Evolutionary conservation across 2,888 invertebrate species (phyloP).

Genomic region (Xanthorhoe spadicearia): DNA sequence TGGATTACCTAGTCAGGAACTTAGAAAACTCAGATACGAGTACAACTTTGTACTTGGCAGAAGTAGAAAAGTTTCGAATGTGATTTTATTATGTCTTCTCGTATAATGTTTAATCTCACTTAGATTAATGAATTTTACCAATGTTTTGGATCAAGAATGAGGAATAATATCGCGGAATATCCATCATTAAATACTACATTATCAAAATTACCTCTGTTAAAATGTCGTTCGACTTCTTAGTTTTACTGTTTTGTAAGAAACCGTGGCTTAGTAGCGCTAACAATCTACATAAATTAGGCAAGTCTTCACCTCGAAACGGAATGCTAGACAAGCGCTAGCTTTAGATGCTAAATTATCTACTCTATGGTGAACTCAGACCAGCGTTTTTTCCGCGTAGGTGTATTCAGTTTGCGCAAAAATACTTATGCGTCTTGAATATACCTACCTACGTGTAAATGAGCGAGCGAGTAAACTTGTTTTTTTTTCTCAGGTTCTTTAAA

Average conservation of each 20-base stretch:
- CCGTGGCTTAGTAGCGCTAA: conserved; percentile 47
- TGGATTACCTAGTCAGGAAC: neutral
- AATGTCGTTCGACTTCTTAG: neutral
- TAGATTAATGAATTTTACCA: too few species aligned
- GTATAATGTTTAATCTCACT: too few species aligned
- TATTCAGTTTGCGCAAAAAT: neutral
- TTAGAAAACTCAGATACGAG: neutral
- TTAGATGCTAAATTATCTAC: neutral
- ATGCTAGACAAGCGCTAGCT: conserved; percentile 54
- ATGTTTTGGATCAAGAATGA: too few species aligned
- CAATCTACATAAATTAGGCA: conserved; percentile 77
- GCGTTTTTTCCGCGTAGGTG: neutral
- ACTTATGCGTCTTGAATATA: too few species aligned
- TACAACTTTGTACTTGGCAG: too few species aligned
- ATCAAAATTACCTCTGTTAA: neutral
- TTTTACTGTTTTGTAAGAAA: neutral
- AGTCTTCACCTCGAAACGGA: conserved; percentile 64
- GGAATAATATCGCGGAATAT: too few species aligned
- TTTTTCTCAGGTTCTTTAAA: too few species aligned
- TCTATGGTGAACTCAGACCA: neutral
- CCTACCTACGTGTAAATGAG: too few species aligned
- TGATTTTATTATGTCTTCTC: too few species aligned
- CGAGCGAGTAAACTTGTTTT: too few species aligned
- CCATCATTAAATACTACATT: neutral
- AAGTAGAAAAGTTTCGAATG: too few species aligned